Base-by-base conservation (phyloP, 2,888 invertebrate species). In the Caenorhabditis parvicauda region DNA sequence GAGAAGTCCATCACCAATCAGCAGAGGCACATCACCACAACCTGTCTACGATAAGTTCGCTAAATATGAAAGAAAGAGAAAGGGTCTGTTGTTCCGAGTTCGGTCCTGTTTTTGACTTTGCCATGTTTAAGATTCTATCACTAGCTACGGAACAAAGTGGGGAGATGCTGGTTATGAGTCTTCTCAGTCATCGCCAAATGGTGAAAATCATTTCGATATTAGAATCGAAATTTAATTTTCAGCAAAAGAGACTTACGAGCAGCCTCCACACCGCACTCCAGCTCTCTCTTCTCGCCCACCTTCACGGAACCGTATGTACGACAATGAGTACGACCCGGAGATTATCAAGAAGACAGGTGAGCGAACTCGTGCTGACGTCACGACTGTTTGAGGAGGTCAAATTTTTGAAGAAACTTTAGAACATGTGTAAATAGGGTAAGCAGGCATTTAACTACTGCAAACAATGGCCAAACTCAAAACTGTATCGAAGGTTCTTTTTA, bases 81-180 rank as follows among this genome's bases (percentile, higher is more conserved):
- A 68, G 62, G 72, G 69, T 65, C 52, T n/a, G n/a, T n/a, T n/a
- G n/a, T n/a, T n/a, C n/a, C n/a, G n/a, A n/a, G n/a, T n/a, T n/a
- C n/a, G n/a, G n/a, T n/a, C n/a, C n/a, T n/a, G n/a, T n/a, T n/a
- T 28, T 54, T 48, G 14, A 14, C n/a, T n/a, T n/a, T n/a, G n/a
- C n/a, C 3, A 7, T 38, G 27, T 63, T 72, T 9, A 64, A 72
- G 72, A 72, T 37, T 72, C 72, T 24, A 66, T 67, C 50, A 68
- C 72, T 44, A 52, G 67, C 38, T 68, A 67, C 52, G 71, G 71
- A 35, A 70, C 67, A 50, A 64, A 67, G 42, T 67, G 67, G 67
- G 67, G 64, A 47, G 74, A 74, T 54, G 48, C 46, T 24, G 74
- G 74, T 56, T 74, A 74, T 58, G 58, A 51, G 9, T 67, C 69